Evolutionary conservation across 2,888 invertebrate genomes (phyloP).

Genomic region (Holacanthella duospinosa): DNA sequence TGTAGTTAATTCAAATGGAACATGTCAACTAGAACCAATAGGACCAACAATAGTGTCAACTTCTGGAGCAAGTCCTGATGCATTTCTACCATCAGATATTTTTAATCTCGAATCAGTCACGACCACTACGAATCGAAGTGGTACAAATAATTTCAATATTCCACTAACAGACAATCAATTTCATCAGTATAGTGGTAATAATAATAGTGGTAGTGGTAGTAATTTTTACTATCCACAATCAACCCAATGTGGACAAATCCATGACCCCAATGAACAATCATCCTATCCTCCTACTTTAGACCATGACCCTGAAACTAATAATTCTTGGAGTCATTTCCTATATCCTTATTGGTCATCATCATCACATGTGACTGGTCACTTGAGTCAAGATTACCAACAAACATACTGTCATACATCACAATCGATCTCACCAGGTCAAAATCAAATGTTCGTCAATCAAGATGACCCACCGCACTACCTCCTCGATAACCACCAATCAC

Average conservation of each 20-base stretch:
- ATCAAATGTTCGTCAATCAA: too few relatives aligned
- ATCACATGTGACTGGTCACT: background rate
- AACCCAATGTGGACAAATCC: background rate
- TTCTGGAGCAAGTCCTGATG: background rate
- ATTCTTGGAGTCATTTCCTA: background rate
- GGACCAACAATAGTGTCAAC: too few relatives aligned
- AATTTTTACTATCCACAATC: background rate
- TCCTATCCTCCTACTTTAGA: background rate
- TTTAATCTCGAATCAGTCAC: background rate
- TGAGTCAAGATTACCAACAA: background rate
- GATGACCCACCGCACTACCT: too few relatives aligned
- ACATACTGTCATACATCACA: too few relatives aligned
- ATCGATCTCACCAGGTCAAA: too few relatives aligned
- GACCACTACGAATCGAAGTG: too few relatives aligned
- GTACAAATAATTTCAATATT: too few relatives aligned
- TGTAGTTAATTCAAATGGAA: background rate
- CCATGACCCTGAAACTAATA: too few relatives aligned
- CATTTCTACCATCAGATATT: background rate
- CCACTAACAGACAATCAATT: background rate
- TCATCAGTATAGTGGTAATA: background rate
- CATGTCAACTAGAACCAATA: background rate
- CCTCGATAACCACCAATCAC: too few relatives aligned
- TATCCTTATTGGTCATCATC: background rate
- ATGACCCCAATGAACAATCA: background rate
- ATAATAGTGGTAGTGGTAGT: background rate